Evolutionary conservation across 1,140 invertebrate species (phyloP).

Genomic region (Mercenaria mercenaria): DNA sequence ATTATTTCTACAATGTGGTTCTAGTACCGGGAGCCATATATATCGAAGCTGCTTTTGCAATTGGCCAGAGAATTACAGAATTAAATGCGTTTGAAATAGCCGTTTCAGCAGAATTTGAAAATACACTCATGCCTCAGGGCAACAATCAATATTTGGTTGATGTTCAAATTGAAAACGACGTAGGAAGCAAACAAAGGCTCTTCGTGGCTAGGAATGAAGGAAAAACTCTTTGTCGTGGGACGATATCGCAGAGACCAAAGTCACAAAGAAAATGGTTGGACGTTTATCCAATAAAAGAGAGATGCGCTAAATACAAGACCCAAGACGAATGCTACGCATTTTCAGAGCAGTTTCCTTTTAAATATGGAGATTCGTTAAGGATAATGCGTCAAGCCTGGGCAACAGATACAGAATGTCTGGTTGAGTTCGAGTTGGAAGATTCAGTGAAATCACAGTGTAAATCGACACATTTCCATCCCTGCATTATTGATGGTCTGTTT

Average conservation of each 20-base stretch:
- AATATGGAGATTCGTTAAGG: slow-evolving; percentile 69
- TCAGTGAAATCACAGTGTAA: slow-evolving; percentile 63
- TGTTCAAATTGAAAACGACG: too few relatives aligned
- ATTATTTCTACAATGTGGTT: slow-evolving; percentile 48
- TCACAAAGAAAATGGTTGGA: not conserved
- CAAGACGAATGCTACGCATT: slow-evolving; percentile 69
- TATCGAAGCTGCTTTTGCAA: slow-evolving; percentile 55
- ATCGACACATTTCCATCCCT: slow-evolving; percentile 73
- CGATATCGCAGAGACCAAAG: not conserved
- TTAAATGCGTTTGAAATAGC: not conserved
- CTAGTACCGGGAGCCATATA: slow-evolving; percentile 69
- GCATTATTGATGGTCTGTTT: slow-evolving; percentile 72
- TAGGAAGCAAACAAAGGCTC: not conserved
- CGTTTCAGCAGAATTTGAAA: slow-evolving; percentile 32
- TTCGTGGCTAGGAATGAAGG: not conserved
- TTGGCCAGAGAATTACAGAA: slow-evolving; percentile 2
- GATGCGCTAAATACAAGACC: slow-evolving; percentile 58
- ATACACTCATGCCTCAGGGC: slow-evolving; percentile 8
- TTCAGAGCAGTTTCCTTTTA: slow-evolving; percentile 68
- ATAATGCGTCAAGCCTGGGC: slow-evolving; percentile 61
- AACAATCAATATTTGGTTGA: slow-evolving; percentile 29
- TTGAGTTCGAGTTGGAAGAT: slow-evolving; percentile 63
- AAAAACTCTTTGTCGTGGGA: not conserved
- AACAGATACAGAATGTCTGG: slow-evolving; percentile 70
- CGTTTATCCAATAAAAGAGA: slow-evolving; percentile 62